Base-by-base conservation (phyloP, 2,113 vertebrate species). In the Uropsilus gracilis region DNA sequence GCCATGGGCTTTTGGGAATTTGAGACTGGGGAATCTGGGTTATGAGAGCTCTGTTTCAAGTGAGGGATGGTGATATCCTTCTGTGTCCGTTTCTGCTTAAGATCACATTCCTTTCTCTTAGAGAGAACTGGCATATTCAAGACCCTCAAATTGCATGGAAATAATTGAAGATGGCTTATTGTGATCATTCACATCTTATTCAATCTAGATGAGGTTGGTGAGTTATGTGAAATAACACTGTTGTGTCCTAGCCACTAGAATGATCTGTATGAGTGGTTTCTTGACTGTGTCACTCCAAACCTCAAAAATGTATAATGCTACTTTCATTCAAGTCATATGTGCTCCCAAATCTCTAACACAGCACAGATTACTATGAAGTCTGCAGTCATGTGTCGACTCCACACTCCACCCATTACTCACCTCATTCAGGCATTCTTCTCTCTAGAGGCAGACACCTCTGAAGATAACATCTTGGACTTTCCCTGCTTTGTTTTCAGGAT, bases 91-190 rank as follows among this genome's bases (percentile, higher is more conserved):
- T 75, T 16, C 64, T 93, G 68, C 28, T 82, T 72, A 68, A 83
- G 89, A 83, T 94, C 87, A 95, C 22, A 86, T 86, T 69, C 22
- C 68, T 86, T 76, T 55, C 82, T 76, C 82, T 85, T 75, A 68
- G 26, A 75, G 63, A 91, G 50, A 72, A 5, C 9, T 69, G 90
- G 73, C 73, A 90, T 20, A 83, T 63, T 83, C 11, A 20, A 86
- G 87, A 94, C 71, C 72, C 46, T 94, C 90, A 92, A 89, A 88
- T 50, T 95, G 73, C 73, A 32, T n/a, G 69, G 44, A 93, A 92
- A 94, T 88, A 92, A 80, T 88, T 72, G 77, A 93, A 55, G 68
- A 82, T 66, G 81, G 34, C 57, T 91, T 88, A 77, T 17, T 71
- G 81, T 39, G 48, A 94, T 82, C 46, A 13, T 5, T 64, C 13